Evolutionary conservation across 2,888 invertebrate genomes (phyloP).

Genomic region (Athripsodes cinereus): DNA sequence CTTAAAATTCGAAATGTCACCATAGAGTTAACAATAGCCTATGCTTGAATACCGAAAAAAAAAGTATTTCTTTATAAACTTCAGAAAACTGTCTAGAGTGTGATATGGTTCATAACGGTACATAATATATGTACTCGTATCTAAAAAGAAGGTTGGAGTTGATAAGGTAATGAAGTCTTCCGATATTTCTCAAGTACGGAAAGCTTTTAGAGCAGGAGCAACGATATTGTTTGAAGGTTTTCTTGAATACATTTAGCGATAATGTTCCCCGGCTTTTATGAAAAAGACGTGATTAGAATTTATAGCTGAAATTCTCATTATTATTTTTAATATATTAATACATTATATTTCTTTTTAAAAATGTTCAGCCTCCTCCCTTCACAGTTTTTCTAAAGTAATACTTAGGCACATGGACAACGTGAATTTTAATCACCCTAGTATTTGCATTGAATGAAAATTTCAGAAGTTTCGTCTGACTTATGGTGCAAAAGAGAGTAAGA

Average conservation of each 20-base stretch:
- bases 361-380: not conserved
- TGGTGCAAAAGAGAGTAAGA: no score
- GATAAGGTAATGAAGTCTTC: not conserved
- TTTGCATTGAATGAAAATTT: no score
- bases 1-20: no score
- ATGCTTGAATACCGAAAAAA: no score
- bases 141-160: not conserved
- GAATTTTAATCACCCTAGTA: no score
- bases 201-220: slow-evolving; percentile 1
- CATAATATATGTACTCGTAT: no score
- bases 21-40: no score
- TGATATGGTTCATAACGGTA: no score
- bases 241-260: slow-evolving; percentile 8
- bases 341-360: not conserved
- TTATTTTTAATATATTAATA: not conserved
- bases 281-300: slow-evolving; percentile 23
- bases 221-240: not conserved
- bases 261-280: slow-evolving; percentile 20
- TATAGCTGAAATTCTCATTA: slow-evolving; percentile 13
- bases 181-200: not conserved
- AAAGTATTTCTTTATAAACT: no score
- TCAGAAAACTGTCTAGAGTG: no score
- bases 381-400: not conserved
- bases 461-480: no score
- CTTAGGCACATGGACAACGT: not conserved